Base-by-base conservation (phyloP, 2,888 invertebrate species). In the Aricia artaxerxes region DNA sequence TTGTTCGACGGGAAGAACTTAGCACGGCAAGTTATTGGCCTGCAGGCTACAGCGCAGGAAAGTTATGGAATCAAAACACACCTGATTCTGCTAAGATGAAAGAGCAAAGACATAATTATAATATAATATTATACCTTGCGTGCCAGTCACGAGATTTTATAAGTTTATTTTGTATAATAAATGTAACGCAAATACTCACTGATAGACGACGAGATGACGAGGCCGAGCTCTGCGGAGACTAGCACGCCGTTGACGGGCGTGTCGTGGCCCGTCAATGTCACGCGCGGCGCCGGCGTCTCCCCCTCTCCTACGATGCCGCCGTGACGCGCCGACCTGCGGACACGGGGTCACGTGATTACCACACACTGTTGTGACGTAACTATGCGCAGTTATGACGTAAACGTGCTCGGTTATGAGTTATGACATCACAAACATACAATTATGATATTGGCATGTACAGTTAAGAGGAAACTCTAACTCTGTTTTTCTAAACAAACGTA, bases 251-350 rank as follows among this genome's bases (percentile, higher is more conserved):
- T 97, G 84, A 99, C 98, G 80, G 99, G 97, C 86, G 99, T 98
- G 90, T 99, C 99, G 93, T 99, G 99, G 0, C 99, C 99, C 0
- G 99, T 99, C 38, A 99, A 95, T 4, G 99, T 98, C 9, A 99
- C 99, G 83, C 99, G 96, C 4, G 99, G 99, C 53, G 99, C 98
- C 0, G 99, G 99, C 79, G 97, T 95, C 86, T 99, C 99, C 31
- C 98, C 98, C 91, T 99, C 99, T 5, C 99, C 99, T 57, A 99
- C 98, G 85, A 99, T 98, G 82, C 98, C 98, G 90, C 99, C 99
- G 81, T 98, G 98, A n/a, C 98, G 96, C 0, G 98, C 99, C 86
- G 95, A 95, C 94, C 94, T 94, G 85, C 2, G 31, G 6, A 77
- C 77, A 57, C 11, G 1, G 76, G 76, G 98, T 97, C 6, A 44